Evolutionary conservation across 2,113 vertebrate species (phyloP).

Genomic region (Channa argus): DNA sequence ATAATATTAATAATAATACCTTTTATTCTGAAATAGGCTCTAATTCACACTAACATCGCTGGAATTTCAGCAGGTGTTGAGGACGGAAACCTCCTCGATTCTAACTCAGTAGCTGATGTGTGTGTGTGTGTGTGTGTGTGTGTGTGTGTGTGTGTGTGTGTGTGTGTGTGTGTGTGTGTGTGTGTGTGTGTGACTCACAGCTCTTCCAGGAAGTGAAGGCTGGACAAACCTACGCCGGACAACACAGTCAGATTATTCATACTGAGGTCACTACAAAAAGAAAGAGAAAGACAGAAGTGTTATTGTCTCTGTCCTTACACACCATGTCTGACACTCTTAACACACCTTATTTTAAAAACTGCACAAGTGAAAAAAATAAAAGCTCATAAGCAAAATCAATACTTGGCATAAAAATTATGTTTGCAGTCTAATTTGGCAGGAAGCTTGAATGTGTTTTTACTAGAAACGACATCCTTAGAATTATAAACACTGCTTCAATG

Average conservation of each 20-base stretch:
- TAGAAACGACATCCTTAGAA: slow-evolving; percentile 2
- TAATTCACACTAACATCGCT: background rate
- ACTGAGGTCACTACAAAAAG: slow-evolving; percentile 90
- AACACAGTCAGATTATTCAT: slow-evolving; percentile 95
- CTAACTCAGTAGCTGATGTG: background rate
- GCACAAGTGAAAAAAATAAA: too few relatives aligned
- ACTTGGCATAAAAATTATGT: background rate
- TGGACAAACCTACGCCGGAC: slow-evolving; percentile 83
- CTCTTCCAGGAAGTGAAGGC: slow-evolving; percentile 93
- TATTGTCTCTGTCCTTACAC: background rate
- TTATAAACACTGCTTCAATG: background rate
- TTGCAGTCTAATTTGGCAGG: background rate
- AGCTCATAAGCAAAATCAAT: background rate
- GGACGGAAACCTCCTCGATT: background rate
- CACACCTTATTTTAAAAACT: too few relatives aligned
- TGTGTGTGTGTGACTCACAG: slow-evolving; percentile 86
- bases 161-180: slow-evolving; percentile 19
- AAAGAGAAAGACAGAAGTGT: slow-evolving; percentile 2
- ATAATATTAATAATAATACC: too few relatives aligned
- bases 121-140: slow-evolving; percentile 22
- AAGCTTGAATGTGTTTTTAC: background rate
- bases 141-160: slow-evolving; percentile 47
- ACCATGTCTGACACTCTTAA: too few relatives aligned
- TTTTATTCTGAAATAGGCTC: too few relatives aligned
- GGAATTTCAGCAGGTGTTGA: background rate